These are phyloP conservation scores for Holcopasites calliopsidis DNA, from an alignment of 1,140 invertebrate genomes.

Conservation along the genomic window DNA sequence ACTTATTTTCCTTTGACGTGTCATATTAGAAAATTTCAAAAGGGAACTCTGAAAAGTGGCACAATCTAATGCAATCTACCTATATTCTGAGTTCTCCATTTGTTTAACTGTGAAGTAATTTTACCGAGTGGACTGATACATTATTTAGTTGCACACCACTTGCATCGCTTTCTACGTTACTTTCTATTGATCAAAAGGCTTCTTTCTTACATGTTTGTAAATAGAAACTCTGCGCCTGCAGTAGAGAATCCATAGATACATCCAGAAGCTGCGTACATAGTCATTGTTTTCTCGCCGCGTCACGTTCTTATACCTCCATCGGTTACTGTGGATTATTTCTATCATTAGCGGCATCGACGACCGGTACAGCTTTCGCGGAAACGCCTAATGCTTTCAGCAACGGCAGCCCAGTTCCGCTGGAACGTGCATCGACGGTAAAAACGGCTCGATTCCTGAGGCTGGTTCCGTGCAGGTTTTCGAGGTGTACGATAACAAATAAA, in stretches of 20 bases:
- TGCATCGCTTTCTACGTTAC: no score
- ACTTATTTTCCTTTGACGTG: no score
- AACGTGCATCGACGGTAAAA: not conserved
- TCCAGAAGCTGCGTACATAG: not conserved
- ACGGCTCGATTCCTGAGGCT: conserved; percentile 3
- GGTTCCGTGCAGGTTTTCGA: conserved; percentile 15
- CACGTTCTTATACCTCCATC: not conserved
- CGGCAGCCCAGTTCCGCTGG: not conserved
- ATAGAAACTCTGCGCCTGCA: not conserved
- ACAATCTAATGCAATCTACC: no score
- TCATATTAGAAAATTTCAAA: no score
- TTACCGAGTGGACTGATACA: no score
- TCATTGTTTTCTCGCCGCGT: conserved; percentile 8
- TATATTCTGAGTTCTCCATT: no score
- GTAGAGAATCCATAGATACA: not conserved
- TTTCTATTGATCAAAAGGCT: no score
- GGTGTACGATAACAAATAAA: conserved; percentile 35
- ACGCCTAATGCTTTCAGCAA: not conserved
- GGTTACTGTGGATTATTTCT: conserved; percentile 5
- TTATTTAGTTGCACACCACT: no score
- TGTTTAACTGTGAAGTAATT: no score
- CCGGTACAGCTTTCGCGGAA: conserved; percentile 7
- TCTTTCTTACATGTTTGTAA: not conserved
- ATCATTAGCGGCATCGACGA: not conserved
- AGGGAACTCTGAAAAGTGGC: no score